Evolutionary conservation across 2,888 invertebrate genomes (phyloP), one percentile per base, ranked within the genome.

Genomic region (Ctena decussata): DNA sequence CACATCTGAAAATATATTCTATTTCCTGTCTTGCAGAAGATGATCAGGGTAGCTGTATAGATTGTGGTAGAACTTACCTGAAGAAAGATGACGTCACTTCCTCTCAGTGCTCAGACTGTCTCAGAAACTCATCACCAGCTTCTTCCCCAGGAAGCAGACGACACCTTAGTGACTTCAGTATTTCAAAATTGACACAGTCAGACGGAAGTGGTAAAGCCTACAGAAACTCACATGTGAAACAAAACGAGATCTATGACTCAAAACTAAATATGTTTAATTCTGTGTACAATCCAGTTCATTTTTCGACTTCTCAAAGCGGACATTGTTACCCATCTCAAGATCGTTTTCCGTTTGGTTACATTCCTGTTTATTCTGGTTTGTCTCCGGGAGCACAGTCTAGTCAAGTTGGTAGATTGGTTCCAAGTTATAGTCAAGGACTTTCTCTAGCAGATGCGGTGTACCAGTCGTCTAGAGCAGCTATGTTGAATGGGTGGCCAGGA

Each of bases 151-250:
- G 74, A 60, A 39, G 37, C 5, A 78, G 77, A 30, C 78, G 84
- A 49, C 81, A 81, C 21, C 76, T 88, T 5, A 89, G 90, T 46
- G 92, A 93, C 77, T 93, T 93, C 82, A 93, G 93, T 80, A 93
- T 93, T 49, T 91, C 92, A 12, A 91, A 91, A 71, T 83, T 93
- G 18, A 93, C 93, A 37, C 86, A 90, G 73, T 81, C 46, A 65
- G 85, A 86, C 39, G 80, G 81, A 41, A 84, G 21, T 21, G 65
- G 35, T 18, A 65, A 65, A 35, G 18, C 3, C 18, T 65, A 24
- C 21, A 65, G 24, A 65, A 11, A 24, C 21, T 12, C 65, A 18
- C 32, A 32, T 35, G 0, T 35, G 2, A 81, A 73, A 15, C 74
- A 72, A 8, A 49, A 39, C n/a, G 78, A 80, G 53, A 53, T 77